These are phyloP conservation scores for Microtus montanus DNA, from an alignment of 2,113 vertebrate genomes.

Conservation along the genomic window DNA sequence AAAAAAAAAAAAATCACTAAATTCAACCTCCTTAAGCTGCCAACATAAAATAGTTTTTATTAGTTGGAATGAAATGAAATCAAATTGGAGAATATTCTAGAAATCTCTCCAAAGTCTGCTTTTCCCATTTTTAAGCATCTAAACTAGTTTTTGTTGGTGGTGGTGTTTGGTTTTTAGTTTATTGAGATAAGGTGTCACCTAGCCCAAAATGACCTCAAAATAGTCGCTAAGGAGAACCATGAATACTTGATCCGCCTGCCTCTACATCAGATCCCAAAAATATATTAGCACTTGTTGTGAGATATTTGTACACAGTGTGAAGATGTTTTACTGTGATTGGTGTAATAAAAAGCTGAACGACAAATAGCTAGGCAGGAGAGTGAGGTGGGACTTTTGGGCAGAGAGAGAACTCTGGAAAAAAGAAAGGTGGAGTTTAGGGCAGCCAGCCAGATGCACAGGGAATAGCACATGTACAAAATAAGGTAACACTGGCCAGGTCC, in stretches of 20 bases:
- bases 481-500: background rate
- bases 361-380: no score
- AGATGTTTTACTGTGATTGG: no score
- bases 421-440: no score
- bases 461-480: no score
- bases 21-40: background rate
- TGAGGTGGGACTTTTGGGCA: no score
- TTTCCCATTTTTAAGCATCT: background rate
- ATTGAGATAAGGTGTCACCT: background rate
- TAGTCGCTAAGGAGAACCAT: background rate
- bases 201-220: background rate
- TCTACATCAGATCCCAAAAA: background rate
- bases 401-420: no score
- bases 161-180: background rate
- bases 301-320: no score
- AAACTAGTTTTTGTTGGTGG: background rate
- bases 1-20: background rate
- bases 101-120: constrained; percentile 39
- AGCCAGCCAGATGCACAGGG: no score
- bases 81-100: background rate
- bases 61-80: background rate
- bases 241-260: background rate
- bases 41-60: background rate
- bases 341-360: no score
- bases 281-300: no score